Base-by-base conservation (phyloP, 1,140 invertebrate species). In the Oryzaephilus surinamensis region DNA sequence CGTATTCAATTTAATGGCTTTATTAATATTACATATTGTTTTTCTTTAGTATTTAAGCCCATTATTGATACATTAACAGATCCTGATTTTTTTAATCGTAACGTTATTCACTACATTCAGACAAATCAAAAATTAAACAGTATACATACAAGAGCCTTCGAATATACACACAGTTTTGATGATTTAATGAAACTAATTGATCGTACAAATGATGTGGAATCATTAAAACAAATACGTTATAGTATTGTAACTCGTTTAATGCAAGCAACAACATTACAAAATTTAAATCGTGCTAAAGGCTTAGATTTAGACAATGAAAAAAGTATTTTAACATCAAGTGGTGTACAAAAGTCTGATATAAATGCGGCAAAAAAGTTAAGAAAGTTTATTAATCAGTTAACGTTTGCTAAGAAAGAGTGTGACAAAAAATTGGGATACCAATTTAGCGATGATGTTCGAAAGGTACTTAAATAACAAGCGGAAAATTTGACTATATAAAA, bases 241-340 rank as follows among this genome's bases (percentile, higher is more conserved):
- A 57, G 19, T 35, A 12, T 93, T 44, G 80, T 92, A 1, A 87
- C 81, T 15, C 88, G 92, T 69, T 83, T 93, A 45, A 90, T 93
- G 82, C 87, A 94, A 69, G 86, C 88, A 0, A 91, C 89, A 21
- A 89, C 85, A 2, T 74, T 91, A 38, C 86, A 90, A 64, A 91
- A 89, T 58, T 67, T 92, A 30, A 90, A 90, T 64, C 72, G 84
- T 51, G 76, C 83, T 6, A 83, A 88, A 68, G 82, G 81, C 20
- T 69, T 86, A 11, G 82, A 85, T 64, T 64, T 75, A 39, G 81
- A 85, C 55, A 61, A 71, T 36, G 81, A 82, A 38, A 76, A 71
- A 64, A 75, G 48, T 66, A 72, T 56, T 1, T 48, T 66, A 31
- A 54, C 59, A 16, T 45, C 59, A 37, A 33, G 50, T 48, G 43